Evolutionary conservation across 2,888 invertebrate species (phyloP).

Genomic region (Blastobasis adustella): DNA sequence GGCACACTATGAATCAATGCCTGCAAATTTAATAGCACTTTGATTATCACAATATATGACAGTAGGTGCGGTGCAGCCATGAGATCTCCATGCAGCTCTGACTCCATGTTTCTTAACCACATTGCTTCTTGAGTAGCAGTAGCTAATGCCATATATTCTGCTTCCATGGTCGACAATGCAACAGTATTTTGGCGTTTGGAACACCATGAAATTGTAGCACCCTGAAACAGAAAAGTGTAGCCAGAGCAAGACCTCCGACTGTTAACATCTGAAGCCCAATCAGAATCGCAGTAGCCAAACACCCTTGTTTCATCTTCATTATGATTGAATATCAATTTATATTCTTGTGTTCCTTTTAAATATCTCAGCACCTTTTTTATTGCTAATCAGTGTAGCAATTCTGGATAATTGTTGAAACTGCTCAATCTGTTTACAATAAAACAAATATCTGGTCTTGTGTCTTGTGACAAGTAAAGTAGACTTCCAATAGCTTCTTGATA

Average conservation of each 20-base stretch:
- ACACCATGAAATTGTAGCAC: constrained; percentile 21
- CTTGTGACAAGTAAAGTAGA: constrained; percentile 14
- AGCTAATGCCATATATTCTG: constrained; percentile 20
- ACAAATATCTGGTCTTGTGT: constrained; percentile 18
- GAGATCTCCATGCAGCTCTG: constrained; percentile 5
- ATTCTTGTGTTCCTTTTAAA: constrained; percentile 17
- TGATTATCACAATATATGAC: constrained; percentile 17
- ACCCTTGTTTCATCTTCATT: constrained; percentile 5
- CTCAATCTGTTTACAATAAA: constrained; percentile 19
- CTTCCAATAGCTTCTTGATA: constrained; percentile 15
- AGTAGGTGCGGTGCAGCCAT: background rate
- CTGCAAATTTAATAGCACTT: constrained; percentile 16
- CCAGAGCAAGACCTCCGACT: constrained; percentile 20
- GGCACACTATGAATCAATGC: constrained; percentile 6
- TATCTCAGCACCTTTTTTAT: constrained; percentile 18
- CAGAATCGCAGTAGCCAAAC: constrained; percentile 19
- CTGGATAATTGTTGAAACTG: constrained; percentile 15
- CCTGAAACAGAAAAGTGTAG: constrained; percentile 21
- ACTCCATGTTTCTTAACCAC: constrained; percentile 13
- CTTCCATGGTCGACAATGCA: constrained; percentile 5
- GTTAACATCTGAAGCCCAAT: constrained; percentile 17
- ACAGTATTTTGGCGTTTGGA: constrained; percentile 18
- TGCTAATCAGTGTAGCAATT: constrained; percentile 14
- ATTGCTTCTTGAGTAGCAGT: constrained; percentile 17
- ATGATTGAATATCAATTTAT: constrained; percentile 7